phyloP scores from a whole-genome alignment of 2,888 invertebrate species.

The Fissipunctia ypsillon region DNA sequence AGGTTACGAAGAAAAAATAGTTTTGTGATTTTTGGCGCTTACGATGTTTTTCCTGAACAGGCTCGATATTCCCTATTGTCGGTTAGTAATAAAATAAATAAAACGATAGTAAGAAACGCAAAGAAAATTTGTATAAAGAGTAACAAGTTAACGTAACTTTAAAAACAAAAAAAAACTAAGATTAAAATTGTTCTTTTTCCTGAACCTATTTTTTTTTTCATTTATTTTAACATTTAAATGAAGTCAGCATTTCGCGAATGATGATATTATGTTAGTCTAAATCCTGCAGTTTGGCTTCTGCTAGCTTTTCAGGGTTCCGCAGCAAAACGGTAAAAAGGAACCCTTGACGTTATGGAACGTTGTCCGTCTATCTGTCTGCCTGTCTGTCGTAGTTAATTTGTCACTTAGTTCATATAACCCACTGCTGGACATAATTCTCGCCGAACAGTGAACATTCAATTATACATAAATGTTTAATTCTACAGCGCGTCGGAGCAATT shows the following conservation, averaged over 20 bases:
- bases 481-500: slow-evolving; percentile 6
- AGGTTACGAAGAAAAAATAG: no score
- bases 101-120: no score
- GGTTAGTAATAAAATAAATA: no score
- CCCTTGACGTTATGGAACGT: no score
- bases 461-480: slow-evolving; percentile 4
- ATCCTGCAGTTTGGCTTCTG: not conserved
- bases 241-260: not conserved
- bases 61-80: no score
- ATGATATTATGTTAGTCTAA: not conserved
- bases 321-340: not conserved
- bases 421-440: not conserved
- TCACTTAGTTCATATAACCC: not conserved
- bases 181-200: not conserved
- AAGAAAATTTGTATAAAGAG: not conserved
- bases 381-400: no score
- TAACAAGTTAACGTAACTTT: no score
- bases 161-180: not conserved
- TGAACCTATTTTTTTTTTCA: not conserved
- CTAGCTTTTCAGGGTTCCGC: not conserved
- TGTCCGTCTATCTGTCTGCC: no score
- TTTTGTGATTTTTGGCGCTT: no score
- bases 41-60: no score
- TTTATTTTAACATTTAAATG: not conserved
- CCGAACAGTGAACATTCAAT: slow-evolving; percentile 20